phyloP scores from a whole-genome alignment of 1,140 invertebrate genomes.

The Dendrolimus kikuchii region DNA sequence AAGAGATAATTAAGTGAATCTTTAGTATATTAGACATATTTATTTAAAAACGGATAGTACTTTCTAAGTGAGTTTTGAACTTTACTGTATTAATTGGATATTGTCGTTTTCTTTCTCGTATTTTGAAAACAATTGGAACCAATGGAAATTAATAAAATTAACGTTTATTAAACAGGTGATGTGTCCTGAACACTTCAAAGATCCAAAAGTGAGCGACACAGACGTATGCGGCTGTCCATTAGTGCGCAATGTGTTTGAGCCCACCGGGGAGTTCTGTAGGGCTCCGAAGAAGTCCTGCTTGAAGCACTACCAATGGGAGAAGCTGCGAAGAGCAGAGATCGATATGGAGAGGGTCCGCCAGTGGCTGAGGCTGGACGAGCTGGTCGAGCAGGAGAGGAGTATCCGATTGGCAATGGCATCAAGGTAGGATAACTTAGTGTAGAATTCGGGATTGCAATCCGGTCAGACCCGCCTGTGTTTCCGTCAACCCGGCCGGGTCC shows the following conservation, averaged over 20 bases:
- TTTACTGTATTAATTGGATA: no score
- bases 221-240: slow-evolving; percentile 95
- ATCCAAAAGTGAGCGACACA: slow-evolving; percentile 88
- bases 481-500: no score
- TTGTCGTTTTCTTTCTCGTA: background rate
- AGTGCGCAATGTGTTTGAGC: slow-evolving; percentile 85
- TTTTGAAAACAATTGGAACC: background rate
- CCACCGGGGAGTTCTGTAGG: slow-evolving; percentile 84
- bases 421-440: slow-evolving; percentile 30
- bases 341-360: slow-evolving; percentile 85
- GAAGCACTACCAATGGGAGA: slow-evolving; percentile 97
- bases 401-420: slow-evolving; percentile 91
- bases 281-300: slow-evolving; percentile 93
- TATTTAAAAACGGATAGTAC: no score
- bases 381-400: slow-evolving; percentile 94
- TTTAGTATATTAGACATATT: no score
- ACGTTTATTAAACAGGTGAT: slow-evolving; percentile 73
- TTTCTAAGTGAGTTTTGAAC: no score
- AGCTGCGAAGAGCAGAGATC: slow-evolving; percentile 90
- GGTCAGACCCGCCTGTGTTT: no score
- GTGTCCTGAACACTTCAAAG: slow-evolving; percentile 98
- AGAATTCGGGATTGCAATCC: no score
- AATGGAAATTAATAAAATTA: background rate
- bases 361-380: slow-evolving; percentile 95
- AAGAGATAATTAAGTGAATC: no score